A percentile compares a stretch with the other conserved stretches of the same genome.
These are phyloP conservation scores for Cyrtodaria siliqua DNA, from an alignment of 2,888 invertebrate genomes.

Conservation along the genomic window DNA sequence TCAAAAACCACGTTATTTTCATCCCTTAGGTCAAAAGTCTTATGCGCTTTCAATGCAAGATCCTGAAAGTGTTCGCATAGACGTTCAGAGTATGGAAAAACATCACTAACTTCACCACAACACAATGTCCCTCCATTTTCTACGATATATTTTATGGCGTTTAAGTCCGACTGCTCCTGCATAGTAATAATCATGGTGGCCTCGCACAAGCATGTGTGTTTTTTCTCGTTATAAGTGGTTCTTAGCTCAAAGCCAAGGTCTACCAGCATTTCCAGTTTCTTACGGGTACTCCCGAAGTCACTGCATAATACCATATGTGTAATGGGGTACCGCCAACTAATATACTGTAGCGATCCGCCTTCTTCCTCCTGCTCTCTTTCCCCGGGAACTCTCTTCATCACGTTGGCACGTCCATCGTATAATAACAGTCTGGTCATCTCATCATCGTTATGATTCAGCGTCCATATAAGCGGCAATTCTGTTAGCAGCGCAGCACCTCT, in stretches of 20 bases:
- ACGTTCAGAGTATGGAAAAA: too few species aligned
- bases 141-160: neutral
- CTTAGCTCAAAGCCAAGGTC: conserved; percentile 10
- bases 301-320: too few species aligned
- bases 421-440: conserved; percentile 22
- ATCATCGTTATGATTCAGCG: neutral
- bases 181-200: too few species aligned
- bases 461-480: conserved; percentile 16
- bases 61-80: too few species aligned
- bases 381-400: conserved; percentile 28
- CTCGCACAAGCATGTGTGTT: conserved; percentile 41
- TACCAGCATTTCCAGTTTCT: conserved; percentile 16
- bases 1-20: too few species aligned
- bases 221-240: conserved; percentile 8
- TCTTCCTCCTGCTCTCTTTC: conserved; percentile 40
- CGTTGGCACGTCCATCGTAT: conserved; percentile 33
- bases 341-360: conserved; percentile 33
- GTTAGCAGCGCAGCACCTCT: conserved; percentile 14
- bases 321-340: conserved; percentile 3
- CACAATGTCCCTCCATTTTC: conserved; percentile 4
- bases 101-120: neutral
- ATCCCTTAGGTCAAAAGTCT: too few species aligned
- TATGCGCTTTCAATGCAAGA: too few species aligned
- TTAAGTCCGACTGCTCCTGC: too few species aligned
- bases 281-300: neutral